Percentiles rank a stretch among this genome's conserved stretches.
Conservation (phyloP, 1,140 invertebrate species). For the Epicauta chinensis region DNA sequence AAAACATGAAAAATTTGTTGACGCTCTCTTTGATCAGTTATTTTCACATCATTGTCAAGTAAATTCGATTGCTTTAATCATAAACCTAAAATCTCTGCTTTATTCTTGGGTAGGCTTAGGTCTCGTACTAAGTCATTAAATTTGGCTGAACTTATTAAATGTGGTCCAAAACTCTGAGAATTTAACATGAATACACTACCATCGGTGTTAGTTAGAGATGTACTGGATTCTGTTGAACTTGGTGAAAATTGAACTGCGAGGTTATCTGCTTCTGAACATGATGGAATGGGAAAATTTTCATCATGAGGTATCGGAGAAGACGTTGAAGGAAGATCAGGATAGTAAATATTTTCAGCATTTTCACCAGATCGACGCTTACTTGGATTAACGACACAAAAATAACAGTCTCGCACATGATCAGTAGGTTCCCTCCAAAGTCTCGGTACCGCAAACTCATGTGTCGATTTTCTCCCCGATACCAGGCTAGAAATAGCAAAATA, state of each 20-base stretch:
- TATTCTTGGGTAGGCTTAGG: slow-evolving; percentile 35
- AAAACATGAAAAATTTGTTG: slow-evolving; percentile 1
- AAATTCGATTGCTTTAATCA: slow-evolving; percentile 30
- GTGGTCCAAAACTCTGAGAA: slow-evolving; percentile 6
- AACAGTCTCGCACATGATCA: slow-evolving; percentile 4
- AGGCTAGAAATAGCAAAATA: slow-evolving; percentile 10
- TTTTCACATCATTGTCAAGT: not conserved
- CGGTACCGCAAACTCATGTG: slow-evolving; percentile 2
- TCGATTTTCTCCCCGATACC: slow-evolving; percentile 5
- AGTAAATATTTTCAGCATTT: not conserved
- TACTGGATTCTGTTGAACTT: not conserved
- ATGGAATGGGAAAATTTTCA: no score
- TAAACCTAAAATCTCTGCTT: slow-evolving; percentile 34
- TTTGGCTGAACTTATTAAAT: slow-evolving; percentile 29
- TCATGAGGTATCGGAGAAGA: no score
- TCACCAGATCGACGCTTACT: not conserved
- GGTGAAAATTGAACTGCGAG: no score
- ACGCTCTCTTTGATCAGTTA: not conserved
- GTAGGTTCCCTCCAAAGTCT: not conserved
- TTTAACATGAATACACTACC: not conserved
- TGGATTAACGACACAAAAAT: slow-evolving; percentile 6
- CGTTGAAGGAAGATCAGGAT: not conserved
- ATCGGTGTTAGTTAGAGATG: not conserved
- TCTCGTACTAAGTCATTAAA: slow-evolving; percentile 36
- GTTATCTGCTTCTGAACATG: no score